Conservation (phyloP, 2,797 vertebrate genomes). For the Myotis myotis region DNA sequence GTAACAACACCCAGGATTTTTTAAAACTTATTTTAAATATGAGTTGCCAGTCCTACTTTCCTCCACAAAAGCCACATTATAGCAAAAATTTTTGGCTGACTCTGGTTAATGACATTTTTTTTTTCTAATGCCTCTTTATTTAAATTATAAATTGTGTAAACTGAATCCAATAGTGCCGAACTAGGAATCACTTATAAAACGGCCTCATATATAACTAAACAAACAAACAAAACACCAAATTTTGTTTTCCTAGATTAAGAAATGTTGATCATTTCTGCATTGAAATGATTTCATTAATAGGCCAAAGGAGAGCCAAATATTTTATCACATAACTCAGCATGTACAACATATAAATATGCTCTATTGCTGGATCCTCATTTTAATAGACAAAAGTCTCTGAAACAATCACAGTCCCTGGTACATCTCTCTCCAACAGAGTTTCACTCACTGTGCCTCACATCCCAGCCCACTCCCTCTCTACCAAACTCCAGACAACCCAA, state of each 20-base stretch:
- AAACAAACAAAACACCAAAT: not conserved
- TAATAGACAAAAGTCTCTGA: constrained; percentile 6
- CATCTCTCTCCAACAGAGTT: constrained; percentile 3
- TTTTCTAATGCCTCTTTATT: not conserved
- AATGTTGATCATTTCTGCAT: constrained; percentile 37
- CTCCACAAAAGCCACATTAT: not conserved
- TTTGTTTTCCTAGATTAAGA: not conserved
- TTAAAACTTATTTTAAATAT: constrained; percentile 23
- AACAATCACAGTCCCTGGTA: not conserved
- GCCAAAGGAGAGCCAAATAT: not conserved
- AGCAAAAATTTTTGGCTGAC: constrained; percentile 1
- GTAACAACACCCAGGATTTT: not conserved
- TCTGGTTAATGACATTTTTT: not conserved
- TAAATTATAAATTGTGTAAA: constrained; percentile 24
- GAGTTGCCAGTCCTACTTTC: not conserved
- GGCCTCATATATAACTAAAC: not conserved
- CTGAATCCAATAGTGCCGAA: not conserved
- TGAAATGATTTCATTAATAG: constrained; percentile 55
- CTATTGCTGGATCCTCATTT: constrained; percentile 31
- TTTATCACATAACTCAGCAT: not conserved
- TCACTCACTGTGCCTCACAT: not conserved
- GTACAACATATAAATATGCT: not conserved
- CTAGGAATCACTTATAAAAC: not conserved
- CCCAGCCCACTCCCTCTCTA: not conserved
- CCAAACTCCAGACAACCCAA: not conserved